phyloP scores from a whole-genome alignment of 2,113 vertebrate genomes.

The Sorex araneus region DNA sequence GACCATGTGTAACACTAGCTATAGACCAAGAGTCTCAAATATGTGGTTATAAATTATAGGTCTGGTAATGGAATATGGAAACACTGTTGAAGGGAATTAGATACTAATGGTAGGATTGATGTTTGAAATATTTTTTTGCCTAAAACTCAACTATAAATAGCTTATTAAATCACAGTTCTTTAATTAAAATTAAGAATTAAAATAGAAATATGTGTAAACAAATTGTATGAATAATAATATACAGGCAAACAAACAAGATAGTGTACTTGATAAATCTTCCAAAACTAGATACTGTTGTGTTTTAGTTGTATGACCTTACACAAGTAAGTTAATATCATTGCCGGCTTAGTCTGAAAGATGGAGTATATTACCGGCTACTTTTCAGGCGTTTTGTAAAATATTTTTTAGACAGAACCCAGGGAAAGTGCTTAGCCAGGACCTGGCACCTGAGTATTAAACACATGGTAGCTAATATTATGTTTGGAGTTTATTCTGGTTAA shows the following conservation, averaged over 20 bases:
- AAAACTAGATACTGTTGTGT: neutral
- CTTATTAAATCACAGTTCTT: too few relatives aligned
- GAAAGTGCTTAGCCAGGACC: neutral
- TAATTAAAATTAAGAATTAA: too few relatives aligned
- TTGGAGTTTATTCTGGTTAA: neutral
- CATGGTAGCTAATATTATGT: neutral
- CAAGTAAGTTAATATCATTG: neutral
- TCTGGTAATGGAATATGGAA: too few relatives aligned
- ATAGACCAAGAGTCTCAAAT: neutral
- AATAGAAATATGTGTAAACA: neutral
- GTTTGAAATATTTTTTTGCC: too few relatives aligned
- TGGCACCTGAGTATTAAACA: slow-evolving; percentile 10
- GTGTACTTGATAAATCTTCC: neutral
- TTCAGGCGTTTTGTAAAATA: neutral
- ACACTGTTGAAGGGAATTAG: too few relatives aligned
- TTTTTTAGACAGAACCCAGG: neutral
- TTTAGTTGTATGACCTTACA: neutral
- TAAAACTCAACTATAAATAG: too few relatives aligned
- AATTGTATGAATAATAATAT: slow-evolving; percentile 12
- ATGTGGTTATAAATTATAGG: neutral
- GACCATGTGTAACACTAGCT: neutral
- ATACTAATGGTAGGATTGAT: too few relatives aligned
- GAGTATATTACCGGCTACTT: neutral
- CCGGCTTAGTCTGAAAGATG: slow-evolving; percentile 41
- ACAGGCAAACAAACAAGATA: neutral